phyloP scores from a whole-genome alignment of 2,888 invertebrate species.

The Aspidiotus rigidus region DNA sequence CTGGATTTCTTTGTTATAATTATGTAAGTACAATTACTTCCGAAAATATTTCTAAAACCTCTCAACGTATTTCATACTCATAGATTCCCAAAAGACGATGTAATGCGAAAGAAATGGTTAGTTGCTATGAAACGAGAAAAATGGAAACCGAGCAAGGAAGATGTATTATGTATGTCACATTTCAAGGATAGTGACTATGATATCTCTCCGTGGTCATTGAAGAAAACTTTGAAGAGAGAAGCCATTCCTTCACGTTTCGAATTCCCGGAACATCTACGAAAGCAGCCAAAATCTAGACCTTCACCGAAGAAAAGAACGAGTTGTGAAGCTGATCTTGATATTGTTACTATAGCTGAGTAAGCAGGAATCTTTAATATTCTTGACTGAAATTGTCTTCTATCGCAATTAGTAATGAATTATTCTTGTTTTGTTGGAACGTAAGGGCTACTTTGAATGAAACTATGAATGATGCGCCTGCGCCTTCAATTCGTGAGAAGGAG shows the following conservation, averaged over 20 bases:
- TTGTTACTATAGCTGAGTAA: not conserved
- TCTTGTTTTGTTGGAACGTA: not conserved
- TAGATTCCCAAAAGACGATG: slow-evolving; percentile 3
- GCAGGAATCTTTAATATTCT: not conserved
- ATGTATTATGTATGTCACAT: not conserved
- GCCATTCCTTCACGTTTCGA: slow-evolving; percentile 19
- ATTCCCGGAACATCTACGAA: slow-evolving; percentile 9
- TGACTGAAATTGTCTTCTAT: not conserved
- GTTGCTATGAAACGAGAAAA: slow-evolving; percentile 5
- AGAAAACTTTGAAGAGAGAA: slow-evolving; percentile 12
- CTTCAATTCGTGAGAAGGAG: not conserved
- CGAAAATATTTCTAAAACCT: not conserved
- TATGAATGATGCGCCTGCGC: not conserved
- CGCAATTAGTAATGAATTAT: not conserved
- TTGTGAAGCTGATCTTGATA: slow-evolving; percentile 3
- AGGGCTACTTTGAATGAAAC: slow-evolving; percentile 1
- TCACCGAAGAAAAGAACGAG: slow-evolving; percentile 2
- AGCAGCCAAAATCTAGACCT: not conserved
- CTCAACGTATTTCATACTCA: not conserved
- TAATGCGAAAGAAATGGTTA: not conserved
- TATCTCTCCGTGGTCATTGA: slow-evolving; percentile 6
- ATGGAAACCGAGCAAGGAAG: not conserved
- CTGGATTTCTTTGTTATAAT: not conserved
- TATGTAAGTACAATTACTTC: not conserved
- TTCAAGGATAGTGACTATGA: slow-evolving; percentile 9